These are phyloP conservation scores for Phyllostomus discolor DNA, from an alignment of 2,113 vertebrate genomes.

Conservation along the genomic window DNA sequence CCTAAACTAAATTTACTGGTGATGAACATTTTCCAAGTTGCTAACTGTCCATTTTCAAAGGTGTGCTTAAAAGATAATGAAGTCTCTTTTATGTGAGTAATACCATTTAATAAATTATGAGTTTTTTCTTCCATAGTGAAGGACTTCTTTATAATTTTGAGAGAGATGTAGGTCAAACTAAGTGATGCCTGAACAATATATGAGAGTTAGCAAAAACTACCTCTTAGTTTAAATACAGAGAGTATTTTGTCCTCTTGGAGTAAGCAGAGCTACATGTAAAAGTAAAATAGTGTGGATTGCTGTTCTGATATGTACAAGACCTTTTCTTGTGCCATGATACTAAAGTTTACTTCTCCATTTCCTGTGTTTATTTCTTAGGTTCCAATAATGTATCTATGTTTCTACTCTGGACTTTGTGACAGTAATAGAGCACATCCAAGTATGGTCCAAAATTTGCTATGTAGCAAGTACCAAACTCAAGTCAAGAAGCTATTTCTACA, in stretches of 20 bases:
- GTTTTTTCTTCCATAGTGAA: not conserved
- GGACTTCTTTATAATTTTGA: not conserved
- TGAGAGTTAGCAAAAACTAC: not conserved
- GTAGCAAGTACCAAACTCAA: not conserved
- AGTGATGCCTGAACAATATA: not conserved
- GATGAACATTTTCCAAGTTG: not conserved
- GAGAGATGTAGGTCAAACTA: not conserved
- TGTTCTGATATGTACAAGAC: not conserved
- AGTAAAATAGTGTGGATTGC: not conserved
- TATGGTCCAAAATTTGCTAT: not conserved
- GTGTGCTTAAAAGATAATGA: not conserved
- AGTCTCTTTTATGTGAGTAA: not conserved
- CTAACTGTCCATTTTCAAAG: not conserved
- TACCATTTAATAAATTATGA: not conserved
- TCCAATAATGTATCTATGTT: not conserved
- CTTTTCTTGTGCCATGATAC: not conserved
- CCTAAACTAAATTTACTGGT: not conserved
- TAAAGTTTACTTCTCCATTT: not conserved
- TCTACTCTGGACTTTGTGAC: not conserved
- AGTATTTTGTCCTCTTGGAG: not conserved
- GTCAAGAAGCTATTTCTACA: not conserved
- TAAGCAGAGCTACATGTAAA: not conserved
- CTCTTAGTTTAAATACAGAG: not conserved
- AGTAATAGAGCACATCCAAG: not conserved
- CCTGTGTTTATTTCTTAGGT: not conserved